These are phyloP conservation scores for Colletes collaris DNA, from an alignment of 2,888 invertebrate genomes.

Conservation along the genomic window DNA sequence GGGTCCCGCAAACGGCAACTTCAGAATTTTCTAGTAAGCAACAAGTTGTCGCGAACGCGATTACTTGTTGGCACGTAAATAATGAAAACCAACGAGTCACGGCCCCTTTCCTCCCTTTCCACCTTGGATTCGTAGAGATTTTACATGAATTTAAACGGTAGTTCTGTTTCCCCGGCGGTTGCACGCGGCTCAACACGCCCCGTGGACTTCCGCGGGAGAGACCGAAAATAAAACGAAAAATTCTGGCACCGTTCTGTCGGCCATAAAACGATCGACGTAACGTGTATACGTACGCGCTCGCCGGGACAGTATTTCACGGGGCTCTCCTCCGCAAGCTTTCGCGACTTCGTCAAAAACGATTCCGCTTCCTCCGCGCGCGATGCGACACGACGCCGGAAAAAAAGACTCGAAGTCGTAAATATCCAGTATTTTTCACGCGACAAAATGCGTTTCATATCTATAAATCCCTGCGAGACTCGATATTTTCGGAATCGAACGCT, in stretches of 20 bases:
- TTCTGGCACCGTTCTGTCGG: conserved; percentile 36
- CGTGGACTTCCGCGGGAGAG: conserved; percentile 19
- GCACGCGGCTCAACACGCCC: not conserved
- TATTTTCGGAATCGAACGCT: no score
- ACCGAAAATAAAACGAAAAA: conserved; percentile 43
- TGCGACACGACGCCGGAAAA: no score
- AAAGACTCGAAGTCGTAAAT: no score
- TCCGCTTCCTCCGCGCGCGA: not conserved
- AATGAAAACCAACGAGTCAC: conserved; percentile 55
- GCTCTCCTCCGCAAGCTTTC: conserved; percentile 1
- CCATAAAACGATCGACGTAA: conserved; percentile 28
- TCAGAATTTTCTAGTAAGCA: conserved; percentile 66
- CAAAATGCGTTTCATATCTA: no score
- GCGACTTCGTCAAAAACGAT: conserved; percentile 1
- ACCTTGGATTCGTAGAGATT: conserved; percentile 17
- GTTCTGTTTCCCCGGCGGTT: not conserved
- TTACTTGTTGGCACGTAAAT: conserved; percentile 66
- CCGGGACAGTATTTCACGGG: conserved; percentile 14
- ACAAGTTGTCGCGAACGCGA: conserved; percentile 68
- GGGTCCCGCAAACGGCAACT: conserved; percentile 38
- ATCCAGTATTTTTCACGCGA: no score
- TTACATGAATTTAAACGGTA: conserved; percentile 52
- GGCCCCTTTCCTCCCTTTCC: not conserved
- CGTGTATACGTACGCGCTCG: not conserved
- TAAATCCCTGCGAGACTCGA: no score